Evolutionary conservation across 2,113 vertebrate genomes (phyloP).

Genomic region (Orycteropus afer): DNA sequence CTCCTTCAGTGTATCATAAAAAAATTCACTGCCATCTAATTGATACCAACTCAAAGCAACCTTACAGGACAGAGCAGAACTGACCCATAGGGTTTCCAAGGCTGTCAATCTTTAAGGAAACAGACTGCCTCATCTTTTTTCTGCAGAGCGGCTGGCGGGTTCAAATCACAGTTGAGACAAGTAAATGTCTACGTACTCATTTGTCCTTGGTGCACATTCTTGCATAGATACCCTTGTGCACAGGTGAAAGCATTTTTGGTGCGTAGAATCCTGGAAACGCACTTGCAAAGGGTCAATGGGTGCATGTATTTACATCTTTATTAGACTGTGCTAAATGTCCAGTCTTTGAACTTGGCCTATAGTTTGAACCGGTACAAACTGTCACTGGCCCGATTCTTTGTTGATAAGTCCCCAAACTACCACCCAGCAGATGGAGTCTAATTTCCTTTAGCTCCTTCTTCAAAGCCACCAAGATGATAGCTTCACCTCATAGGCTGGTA

Average conservation of each 20-base stretch:
- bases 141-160: too few species aligned
- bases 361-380: conserved; percentile 6
- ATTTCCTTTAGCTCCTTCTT: background rate
- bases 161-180: background rate
- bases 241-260: background rate
- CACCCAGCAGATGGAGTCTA: background rate
- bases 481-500: background rate
- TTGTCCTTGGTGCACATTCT: conserved; percentile 1
- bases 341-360: background rate
- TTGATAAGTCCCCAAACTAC: background rate
- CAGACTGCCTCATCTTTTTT: too few species aligned
- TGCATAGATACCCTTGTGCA: background rate
- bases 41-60: too few species aligned
- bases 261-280: conserved; percentile 1
- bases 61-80: too few species aligned
- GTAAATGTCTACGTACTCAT: conserved; percentile 12
- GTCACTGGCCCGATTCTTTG: background rate
- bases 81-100: too few species aligned
- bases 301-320: background rate
- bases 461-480: background rate
- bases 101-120: too few species aligned
- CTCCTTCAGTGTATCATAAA: too few species aligned
- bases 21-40: too few species aligned
- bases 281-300: background rate
- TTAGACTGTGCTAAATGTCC: conserved; percentile 20